Base-by-base conservation (phyloP, 2,797 vertebrate genomes). In the Silurus aristotelis region DNA sequence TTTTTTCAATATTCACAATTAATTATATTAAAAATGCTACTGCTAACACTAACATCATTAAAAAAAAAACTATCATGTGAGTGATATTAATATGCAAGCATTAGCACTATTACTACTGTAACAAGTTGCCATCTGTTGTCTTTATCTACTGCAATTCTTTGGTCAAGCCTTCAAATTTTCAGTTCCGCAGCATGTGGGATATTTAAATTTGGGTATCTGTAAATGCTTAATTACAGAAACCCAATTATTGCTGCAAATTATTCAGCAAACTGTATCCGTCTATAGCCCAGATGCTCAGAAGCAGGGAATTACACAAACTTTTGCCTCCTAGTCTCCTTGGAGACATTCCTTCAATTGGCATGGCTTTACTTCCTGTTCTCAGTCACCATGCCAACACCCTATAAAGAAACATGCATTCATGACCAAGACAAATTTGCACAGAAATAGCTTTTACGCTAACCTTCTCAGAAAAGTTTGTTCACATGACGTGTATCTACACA, bases 301-400 rank as follows among this genome's bases (percentile, higher is more conserved):
- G 75, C 84, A 88, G 75, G 58, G 83, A 52, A 85, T 55, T 1
- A 81, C 60, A 84, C 79, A 91, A 90, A 89, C 75, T 88, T 91
- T 85, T 85, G 84, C 72, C 83, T 87, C 84, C 2, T 52, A 52
- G 85, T 91, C 85, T 87, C 89, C 88, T 90, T 90, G 87, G 89
- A 38, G 86, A 91, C 87, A 67, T 84, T 70, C 73, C 82, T 88
- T 86, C 81, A 71, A 84, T 80, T 92, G 89, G 88, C 86, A 89
- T 87, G 56, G 87, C 84, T 82, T 90, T 90, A 94, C 88, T 93
- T 94, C 89, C 92, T 93, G 92, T 94, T 90, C 91, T 92, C 87
- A 81, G 95, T 96, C 95, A 90, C 95, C 94, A 96, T 96, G 94
- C 94, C 94, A 96, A 96, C 95, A 88, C 87, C 66, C 91, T 93